phyloP scores from a whole-genome alignment of 2,888 invertebrate genomes.

The Noctua fimbriata region DNA sequence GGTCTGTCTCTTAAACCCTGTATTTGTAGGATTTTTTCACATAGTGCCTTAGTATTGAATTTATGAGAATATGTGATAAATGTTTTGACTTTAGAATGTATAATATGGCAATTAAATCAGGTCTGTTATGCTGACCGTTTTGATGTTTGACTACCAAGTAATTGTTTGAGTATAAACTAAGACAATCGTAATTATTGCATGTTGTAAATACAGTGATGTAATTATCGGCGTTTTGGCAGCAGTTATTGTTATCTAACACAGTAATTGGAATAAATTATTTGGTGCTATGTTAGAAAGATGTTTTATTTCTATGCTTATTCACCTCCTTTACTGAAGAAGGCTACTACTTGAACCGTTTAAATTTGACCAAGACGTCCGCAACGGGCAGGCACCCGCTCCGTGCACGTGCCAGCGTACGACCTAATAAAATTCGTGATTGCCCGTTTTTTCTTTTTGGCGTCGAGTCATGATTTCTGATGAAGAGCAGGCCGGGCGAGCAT shows the following conservation, averaged over 20 bases:
- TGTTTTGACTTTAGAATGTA: slow-evolving; percentile 61
- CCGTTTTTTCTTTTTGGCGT: too few relatives aligned
- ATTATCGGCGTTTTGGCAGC: slow-evolving; percentile 66
- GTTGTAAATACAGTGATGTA: slow-evolving; percentile 68
- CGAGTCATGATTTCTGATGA: too few relatives aligned
- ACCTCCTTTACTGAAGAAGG: not conserved
- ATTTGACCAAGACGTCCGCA: too few relatives aligned
- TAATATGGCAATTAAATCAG: slow-evolving; percentile 62
- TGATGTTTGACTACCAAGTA: slow-evolving; percentile 57
- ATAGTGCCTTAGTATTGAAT: slow-evolving; percentile 64
- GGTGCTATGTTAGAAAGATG: slow-evolving; percentile 82
- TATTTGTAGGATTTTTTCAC: slow-evolving; percentile 53
- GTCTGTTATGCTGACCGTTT: slow-evolving; percentile 43
- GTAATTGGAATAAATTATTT: slow-evolving; percentile 83
- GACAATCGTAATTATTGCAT: slow-evolving; percentile 59
- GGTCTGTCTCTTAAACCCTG: too few relatives aligned
- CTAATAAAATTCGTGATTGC: not conserved
- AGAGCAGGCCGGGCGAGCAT: too few relatives aligned
- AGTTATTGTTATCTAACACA: slow-evolving; percentile 66
- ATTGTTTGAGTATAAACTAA: slow-evolving; percentile 46
- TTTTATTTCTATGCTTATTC: slow-evolving; percentile 65
- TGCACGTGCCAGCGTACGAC: too few relatives aligned
- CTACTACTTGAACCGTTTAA: not conserved
- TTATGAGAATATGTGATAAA: slow-evolving; percentile 61
- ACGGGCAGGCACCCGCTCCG: too few relatives aligned